Percentiles rank a stretch among this genome's conserved stretches.
Evolutionary conservation across 2,113 vertebrate species (phyloP).

Genomic region (Rynchops niger): DNA sequence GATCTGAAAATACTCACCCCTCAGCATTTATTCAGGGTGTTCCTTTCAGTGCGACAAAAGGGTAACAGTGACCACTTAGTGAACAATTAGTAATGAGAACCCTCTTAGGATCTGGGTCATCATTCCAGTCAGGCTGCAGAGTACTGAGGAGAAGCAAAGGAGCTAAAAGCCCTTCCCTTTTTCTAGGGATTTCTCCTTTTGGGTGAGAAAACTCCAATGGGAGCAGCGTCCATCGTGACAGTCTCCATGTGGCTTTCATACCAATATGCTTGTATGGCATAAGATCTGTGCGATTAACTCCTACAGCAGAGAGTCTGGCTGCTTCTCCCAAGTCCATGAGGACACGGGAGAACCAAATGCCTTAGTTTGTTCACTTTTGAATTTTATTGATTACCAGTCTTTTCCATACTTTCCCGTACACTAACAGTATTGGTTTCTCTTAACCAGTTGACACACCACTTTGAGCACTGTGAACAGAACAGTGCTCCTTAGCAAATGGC

Average conservation of each 20-base stretch:
- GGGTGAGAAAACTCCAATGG: background rate
- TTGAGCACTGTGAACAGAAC: background rate
- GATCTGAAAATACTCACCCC: background rate
- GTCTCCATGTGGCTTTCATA: background rate
- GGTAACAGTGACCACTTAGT: background rate
- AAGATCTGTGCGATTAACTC: background rate
- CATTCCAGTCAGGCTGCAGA: background rate
- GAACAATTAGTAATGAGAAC: background rate
- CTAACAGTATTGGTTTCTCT: background rate
- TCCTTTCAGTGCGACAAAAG: background rate
- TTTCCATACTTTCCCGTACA: background rate
- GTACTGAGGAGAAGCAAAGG: background rate
- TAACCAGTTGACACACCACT: background rate
- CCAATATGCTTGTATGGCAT: background rate
- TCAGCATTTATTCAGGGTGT: background rate
- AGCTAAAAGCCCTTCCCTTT: background rate
- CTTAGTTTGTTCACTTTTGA: background rate
- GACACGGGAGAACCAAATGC: background rate
- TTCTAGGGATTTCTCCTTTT: background rate
- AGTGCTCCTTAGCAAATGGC: background rate
- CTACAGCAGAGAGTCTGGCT: background rate
- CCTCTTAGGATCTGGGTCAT: background rate
- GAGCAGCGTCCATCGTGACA: background rate
- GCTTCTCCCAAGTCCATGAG: background rate
- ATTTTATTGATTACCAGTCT: background rate